Conservation (phyloP, 2,888 invertebrate genomes). For the Nomada lathburiana region DNA sequence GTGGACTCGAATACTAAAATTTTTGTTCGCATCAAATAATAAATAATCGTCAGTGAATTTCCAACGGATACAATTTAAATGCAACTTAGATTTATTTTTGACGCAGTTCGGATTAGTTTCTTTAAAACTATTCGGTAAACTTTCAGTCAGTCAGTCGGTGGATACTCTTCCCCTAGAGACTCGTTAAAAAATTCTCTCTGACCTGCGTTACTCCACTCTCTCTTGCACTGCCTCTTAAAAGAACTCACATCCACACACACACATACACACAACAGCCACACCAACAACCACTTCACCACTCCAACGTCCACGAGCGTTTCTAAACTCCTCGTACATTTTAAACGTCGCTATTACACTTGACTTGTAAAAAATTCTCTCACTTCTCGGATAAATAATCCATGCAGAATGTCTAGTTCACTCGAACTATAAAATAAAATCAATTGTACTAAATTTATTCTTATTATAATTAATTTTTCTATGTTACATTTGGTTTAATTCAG, state of each 20-base stretch:
- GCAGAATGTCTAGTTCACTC: no score
- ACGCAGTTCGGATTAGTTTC: neutral
- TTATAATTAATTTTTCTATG: no score
- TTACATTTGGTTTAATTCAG: no score
- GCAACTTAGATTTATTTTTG: neutral
- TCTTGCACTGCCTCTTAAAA: neutral
- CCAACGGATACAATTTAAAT: no score
- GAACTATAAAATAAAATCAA: no score
- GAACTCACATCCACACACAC: neutral
- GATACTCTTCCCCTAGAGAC: neutral
- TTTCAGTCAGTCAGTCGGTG: neutral
- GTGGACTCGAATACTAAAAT: no score
- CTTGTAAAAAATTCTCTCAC: neutral
- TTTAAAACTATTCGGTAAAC: neutral
- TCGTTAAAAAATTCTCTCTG: conserved; percentile 21
- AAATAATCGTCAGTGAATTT: no score
- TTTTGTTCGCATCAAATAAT: no score
- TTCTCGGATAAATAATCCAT: conserved; percentile 1
- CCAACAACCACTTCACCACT: conserved; percentile 1
- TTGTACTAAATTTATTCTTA: no score
- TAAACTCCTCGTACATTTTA: conserved; percentile 10
- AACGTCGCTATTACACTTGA: conserved; percentile 5
- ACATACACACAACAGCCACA: neutral
- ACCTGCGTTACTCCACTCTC: neutral
- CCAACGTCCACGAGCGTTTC: conserved; percentile 13